Conservation (phyloP, 2,113 vertebrate species). For the Campylomormyrus tamandua region DNA sequence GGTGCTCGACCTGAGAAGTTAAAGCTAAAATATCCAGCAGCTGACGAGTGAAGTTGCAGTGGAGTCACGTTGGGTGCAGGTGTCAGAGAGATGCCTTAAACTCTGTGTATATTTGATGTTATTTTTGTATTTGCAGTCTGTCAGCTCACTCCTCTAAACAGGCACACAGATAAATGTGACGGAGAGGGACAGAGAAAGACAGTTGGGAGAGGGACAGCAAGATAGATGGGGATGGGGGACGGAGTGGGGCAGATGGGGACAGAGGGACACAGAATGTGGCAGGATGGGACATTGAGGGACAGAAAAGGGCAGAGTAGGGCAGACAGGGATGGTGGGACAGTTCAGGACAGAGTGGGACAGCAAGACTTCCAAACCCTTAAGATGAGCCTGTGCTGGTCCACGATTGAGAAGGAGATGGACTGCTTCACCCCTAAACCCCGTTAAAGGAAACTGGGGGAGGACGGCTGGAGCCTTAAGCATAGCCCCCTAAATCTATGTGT, state of each 20-base stretch:
- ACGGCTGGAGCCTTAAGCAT: neutral
- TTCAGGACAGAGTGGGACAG: neutral
- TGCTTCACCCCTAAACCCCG: neutral
- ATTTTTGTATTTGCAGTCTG: neutral
- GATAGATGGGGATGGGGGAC: neutral
- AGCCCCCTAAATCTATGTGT: neutral
- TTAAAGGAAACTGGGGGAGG: neutral
- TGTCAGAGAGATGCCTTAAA: neutral
- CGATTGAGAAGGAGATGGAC: neutral
- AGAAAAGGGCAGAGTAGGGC: neutral
- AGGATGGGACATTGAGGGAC: neutral
- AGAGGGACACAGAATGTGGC: neutral
- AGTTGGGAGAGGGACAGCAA: neutral
- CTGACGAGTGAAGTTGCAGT: neutral
- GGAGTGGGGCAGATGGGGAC: neutral
- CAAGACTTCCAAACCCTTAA: neutral
- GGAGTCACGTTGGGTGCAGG: neutral
- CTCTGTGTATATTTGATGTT: neutral
- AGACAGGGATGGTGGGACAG: neutral
- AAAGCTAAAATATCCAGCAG: neutral
- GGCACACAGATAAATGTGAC: neutral
- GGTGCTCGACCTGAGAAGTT: neutral
- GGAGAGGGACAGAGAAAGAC: neutral
- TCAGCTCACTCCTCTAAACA: neutral
- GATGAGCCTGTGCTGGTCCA: neutral